Evolutionary conservation across 2,888 invertebrate genomes (phyloP).

Genomic region (Eretmocerus hayati): DNA sequence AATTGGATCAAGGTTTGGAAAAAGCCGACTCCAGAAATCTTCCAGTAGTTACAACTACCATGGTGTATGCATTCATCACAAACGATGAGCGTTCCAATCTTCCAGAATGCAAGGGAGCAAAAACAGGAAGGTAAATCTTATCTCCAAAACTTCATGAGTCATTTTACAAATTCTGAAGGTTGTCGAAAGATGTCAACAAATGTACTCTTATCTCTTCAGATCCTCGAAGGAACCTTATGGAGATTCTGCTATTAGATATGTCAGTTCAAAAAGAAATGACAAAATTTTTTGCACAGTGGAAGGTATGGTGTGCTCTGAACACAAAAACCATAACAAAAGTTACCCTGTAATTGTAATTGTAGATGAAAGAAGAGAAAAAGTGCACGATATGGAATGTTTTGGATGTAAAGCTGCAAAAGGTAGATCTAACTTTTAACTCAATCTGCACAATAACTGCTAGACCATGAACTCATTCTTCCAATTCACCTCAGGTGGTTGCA

Average conservation of each 20-base stretch:
- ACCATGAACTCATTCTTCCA: not conserved
- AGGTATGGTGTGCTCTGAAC: not conserved
- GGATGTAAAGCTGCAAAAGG: not conserved
- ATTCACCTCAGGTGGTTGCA: not conserved
- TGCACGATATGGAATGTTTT: not conserved
- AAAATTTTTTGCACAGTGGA: too few species aligned
- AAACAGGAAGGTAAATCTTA: too few species aligned
- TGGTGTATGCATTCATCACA: not conserved
- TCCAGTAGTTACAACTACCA: not conserved
- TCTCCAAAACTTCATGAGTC: too few species aligned
- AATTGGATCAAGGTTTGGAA: not conserved
- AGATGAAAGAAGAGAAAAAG: not conserved
- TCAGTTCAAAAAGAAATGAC: not conserved
- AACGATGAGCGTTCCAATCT: not conserved
- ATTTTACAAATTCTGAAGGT: too few species aligned
- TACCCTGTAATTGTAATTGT: not conserved
- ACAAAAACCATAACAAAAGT: not conserved
- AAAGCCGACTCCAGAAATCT: not conserved
- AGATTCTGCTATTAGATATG: not conserved
- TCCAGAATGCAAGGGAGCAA: too few species aligned
- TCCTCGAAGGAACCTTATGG: not conserved
- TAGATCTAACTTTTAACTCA: not conserved
- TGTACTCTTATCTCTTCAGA: too few species aligned
- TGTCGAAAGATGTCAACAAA: too few species aligned
- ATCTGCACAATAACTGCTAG: not conserved